phyloP scores from a whole-genome alignment of 1,140 invertebrate species.

The Chrysoperla carnea region DNA sequence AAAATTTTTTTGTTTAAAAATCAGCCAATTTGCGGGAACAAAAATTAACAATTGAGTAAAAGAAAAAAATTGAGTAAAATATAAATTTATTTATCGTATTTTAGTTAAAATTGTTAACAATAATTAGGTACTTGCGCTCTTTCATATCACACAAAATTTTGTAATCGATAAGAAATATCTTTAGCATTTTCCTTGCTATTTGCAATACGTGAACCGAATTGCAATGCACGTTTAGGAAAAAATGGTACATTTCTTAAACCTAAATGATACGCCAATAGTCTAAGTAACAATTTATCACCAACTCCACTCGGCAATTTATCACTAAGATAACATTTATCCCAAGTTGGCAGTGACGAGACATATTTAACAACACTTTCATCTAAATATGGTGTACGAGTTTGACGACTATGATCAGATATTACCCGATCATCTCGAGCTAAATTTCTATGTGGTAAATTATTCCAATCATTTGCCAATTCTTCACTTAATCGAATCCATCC shows the following conservation, averaged over 20 bases:
- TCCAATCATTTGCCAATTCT: constrained; percentile 62
- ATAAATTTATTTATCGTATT: too few relatives aligned
- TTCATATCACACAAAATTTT: too few relatives aligned
- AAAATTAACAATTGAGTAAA: too few relatives aligned
- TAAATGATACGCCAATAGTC: constrained; percentile 56
- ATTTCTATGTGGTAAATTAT: constrained; percentile 78
- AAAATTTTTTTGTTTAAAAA: not conserved
- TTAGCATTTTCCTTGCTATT: constrained; percentile 80
- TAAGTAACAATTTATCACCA: constrained; percentile 86
- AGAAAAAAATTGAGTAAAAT: too few relatives aligned
- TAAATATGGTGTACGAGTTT: constrained; percentile 79
- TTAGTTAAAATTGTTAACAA: too few relatives aligned
- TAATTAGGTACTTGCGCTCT: too few relatives aligned
- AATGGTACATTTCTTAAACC: constrained; percentile 44
- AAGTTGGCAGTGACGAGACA: constrained; percentile 48
- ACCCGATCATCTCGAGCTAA: constrained; percentile 86
- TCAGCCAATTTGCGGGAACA: not conserved
- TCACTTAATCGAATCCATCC: constrained; percentile 47
- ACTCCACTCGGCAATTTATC: constrained; percentile 47
- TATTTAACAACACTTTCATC: constrained; percentile 77
- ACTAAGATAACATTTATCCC: constrained; percentile 32
- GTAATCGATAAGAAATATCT: constrained; percentile 37
- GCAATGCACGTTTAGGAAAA: constrained; percentile 82
- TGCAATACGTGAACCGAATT: constrained; percentile 95
- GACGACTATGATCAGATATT: constrained; percentile 57